These are phyloP conservation scores for Phaonia tiefii DNA, from an alignment of 2,888 invertebrate genomes.

Conservation along the genomic window DNA sequence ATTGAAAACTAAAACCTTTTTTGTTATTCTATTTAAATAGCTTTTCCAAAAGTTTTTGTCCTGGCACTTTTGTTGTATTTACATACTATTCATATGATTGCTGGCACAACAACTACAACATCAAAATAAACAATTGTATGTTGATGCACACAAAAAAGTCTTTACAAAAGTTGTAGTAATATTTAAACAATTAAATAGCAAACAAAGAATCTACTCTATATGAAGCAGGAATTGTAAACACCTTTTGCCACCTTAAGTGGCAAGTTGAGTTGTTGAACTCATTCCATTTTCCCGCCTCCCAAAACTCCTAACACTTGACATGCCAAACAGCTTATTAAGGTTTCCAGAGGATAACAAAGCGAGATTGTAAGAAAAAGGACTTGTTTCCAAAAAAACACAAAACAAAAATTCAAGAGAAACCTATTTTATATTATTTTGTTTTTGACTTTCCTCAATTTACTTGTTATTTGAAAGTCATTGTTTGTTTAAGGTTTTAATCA, in stretches of 20 bases:
- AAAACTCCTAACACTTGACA: too few species aligned
- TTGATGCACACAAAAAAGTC: not conserved
- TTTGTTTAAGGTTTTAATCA: constrained; percentile 35
- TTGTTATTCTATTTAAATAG: constrained; percentile 21
- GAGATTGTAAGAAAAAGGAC: too few species aligned
- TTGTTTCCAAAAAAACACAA: too few species aligned
- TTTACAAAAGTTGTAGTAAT: constrained; percentile 7
- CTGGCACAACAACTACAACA: not conserved
- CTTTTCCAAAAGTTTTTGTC: not conserved
- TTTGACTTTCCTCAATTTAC: not conserved
- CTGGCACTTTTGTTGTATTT: not conserved
- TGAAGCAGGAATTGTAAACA: constrained; percentile 42
- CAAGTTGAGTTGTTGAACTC: constrained; percentile 28
- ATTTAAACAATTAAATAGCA: constrained; percentile 51
- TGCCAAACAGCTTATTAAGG: too few species aligned
- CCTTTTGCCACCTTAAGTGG: constrained; percentile 46
- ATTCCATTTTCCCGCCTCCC: not conserved
- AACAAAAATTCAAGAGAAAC: too few species aligned
- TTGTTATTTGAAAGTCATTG: constrained; percentile 25
- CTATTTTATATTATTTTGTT: too few species aligned
- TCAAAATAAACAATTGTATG: constrained; percentile 2
- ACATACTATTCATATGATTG: not conserved
- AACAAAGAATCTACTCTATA: constrained; percentile 4
- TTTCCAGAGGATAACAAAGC: too few species aligned
- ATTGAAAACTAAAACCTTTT: not conserved